phyloP scores from a whole-genome alignment of 2,113 vertebrate species.

The Murina feae region DNA sequence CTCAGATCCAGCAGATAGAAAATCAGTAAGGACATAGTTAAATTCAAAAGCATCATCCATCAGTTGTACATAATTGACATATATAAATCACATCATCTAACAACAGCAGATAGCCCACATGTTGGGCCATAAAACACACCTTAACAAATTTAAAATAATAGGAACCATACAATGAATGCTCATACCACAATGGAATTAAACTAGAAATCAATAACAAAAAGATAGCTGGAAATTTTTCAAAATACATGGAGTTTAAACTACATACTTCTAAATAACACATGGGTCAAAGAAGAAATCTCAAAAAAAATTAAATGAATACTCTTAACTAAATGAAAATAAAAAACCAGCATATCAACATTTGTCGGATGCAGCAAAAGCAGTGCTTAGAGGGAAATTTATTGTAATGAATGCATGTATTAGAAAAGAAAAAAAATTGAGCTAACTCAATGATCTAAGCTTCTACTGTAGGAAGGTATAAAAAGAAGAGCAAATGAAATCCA shows the following conservation, averaged over 20 bases:
- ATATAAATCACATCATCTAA: neutral
- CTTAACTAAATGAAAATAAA: constrained; percentile 18
- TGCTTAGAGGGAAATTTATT: neutral
- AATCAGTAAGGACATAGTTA: neutral
- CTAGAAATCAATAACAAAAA: neutral
- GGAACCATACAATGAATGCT: neutral
- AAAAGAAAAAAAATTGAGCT: neutral
- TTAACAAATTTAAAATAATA: neutral
- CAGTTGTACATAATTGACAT: neutral
- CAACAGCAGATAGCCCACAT: neutral
- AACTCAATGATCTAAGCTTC: neutral
- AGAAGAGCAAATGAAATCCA: neutral
- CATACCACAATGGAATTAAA: neutral
- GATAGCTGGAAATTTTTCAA: neutral
- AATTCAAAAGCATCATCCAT: neutral
- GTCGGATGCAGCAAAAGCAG: neutral
- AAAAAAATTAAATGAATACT: neutral
- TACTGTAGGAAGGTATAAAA: neutral
- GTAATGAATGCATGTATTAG: neutral
- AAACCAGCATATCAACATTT: neutral
- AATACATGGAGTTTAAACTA: neutral
- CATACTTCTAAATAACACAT: neutral
- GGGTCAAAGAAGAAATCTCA: neutral
- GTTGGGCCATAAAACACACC: neutral
- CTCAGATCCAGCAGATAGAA: neutral